Base-by-base conservation (phyloP, 2,888 invertebrate species). In the Thera britannica region DNA sequence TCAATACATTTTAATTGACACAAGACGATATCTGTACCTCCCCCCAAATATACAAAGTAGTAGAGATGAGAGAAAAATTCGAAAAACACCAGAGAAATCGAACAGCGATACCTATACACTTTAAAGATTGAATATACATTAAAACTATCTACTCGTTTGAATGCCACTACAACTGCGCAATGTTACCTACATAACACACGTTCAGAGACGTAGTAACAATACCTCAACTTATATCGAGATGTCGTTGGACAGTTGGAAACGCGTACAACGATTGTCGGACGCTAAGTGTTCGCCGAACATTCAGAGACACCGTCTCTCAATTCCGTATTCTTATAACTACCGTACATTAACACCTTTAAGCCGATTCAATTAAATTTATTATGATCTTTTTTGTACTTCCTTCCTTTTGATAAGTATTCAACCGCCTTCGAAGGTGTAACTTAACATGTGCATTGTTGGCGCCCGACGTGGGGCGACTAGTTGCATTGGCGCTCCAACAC, bases 121-220 rank as follows among this genome's bases (percentile, higher is more conserved):
- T 86, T 85, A 88, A 88, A 90, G 89, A 90, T 90, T 89, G 91
- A 90, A 91, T 91, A 75, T 83, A 89, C 83, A 83, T 87, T 84
- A 88, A 82, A 86, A 86, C 90, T 91, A 92, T 77, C 89, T 91
- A 92, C 86, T 79, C 67, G 68, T 72, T 72, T 79, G 80, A 88
- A 90, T 88, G 87, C 85, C 63, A 82, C 90, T 89, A 90, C 77
- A 74, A 76, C 81, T 79, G 88, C 86, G 81, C 76, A 84, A 85
- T 83, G 87, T 85, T 85, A 90, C 87, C 91, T 90, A 91, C 89
- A 89, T 90, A 90, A 90, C 90, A 88, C 89, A 84, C 88, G 87
- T 86, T 84, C 80, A 80, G 78, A 80, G 80, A 80, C 83, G 81
- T 85, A 83, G 83, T 83, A 87, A 89, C 88, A 87, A 84, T 81